A percentile compares a stretch with the other conserved stretches of the same genome.
Evolutionary conservation across 2,888 invertebrate species (phyloP).

Genomic region (Eurois occulta): DNA sequence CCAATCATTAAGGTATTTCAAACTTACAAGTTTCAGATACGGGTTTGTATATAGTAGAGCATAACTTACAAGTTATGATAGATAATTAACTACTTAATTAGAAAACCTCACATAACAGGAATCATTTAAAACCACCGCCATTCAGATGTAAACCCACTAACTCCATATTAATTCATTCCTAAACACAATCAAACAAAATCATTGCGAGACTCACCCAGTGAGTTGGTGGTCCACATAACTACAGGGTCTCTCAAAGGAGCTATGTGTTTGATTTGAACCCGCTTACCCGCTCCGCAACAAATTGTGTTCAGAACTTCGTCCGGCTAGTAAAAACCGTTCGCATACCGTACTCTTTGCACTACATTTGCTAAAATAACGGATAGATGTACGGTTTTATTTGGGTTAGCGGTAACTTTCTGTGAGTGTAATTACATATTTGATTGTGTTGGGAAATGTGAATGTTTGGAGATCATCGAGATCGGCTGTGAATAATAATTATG

Average conservation of each 20-base stretch:
- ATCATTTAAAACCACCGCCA: slow-evolving; percentile 21
- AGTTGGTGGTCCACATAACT: slow-evolving; percentile 63
- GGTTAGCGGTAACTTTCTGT: slow-evolving; percentile 30
- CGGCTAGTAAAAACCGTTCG: slow-evolving; percentile 72
- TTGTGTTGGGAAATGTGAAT: not conserved
- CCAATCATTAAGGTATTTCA: not conserved
- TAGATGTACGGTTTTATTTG: slow-evolving; percentile 53
- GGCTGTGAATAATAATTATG: not conserved
- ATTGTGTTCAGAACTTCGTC: slow-evolving; percentile 78
- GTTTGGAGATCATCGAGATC: not conserved
- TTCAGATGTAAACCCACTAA: not conserved
- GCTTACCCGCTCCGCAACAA: slow-evolving; percentile 74
- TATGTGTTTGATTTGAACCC: slow-evolving; percentile 82
- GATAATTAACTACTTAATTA: not conserved
- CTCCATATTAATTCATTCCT: slow-evolving; percentile 46
- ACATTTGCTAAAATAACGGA: slow-evolving; percentile 68
- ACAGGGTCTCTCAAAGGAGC: slow-evolving; percentile 78
- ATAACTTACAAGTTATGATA: too few species aligned
- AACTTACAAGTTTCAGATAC: not conserved
- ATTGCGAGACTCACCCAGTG: slow-evolving; percentile 63
- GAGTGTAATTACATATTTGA: slow-evolving; percentile 33
- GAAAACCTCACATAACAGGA: not conserved
- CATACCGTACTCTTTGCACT: slow-evolving; percentile 68
- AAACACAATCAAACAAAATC: slow-evolving; percentile 61
- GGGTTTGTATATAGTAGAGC: too few species aligned